phyloP scores from a whole-genome alignment of 2,797 vertebrate genomes.

The Spinus pinus region DNA sequence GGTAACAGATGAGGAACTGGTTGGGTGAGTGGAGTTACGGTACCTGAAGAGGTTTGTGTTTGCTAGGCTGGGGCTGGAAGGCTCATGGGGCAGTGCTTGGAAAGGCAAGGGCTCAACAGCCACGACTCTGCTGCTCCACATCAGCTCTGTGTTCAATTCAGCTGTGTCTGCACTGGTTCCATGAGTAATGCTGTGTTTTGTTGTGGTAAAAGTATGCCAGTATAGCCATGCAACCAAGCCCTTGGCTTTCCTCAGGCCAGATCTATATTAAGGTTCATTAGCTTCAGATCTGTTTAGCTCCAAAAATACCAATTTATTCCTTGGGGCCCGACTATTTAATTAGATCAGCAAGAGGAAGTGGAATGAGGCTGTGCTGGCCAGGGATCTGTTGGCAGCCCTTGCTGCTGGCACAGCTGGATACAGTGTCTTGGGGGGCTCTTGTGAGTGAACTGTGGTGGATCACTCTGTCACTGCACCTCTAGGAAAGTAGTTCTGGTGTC shows the following conservation, averaged over 20 bases:
- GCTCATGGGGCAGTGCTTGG: neutral
- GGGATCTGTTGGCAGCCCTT: neutral
- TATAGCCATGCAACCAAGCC: neutral
- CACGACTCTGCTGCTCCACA: accelerated
- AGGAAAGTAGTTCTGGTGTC: neutral
- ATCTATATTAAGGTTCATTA: neutral
- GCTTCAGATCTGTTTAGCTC: neutral
- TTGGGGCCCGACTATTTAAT: neutral
- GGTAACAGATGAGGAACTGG: neutral
- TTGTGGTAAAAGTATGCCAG: neutral
- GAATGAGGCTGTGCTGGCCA: neutral
- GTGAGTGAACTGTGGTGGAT: accelerated
- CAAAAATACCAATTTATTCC: neutral
- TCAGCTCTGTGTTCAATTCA: neutral
- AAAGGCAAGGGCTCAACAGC: neutral
- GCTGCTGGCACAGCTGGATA: neutral
- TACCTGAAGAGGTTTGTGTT: neutral
- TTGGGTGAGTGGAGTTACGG: accelerated
- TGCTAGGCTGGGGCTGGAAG: neutral
- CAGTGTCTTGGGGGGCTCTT: accelerated
- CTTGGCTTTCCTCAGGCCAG: neutral
- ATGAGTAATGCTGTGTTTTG: neutral
- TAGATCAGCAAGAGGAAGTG: neutral
- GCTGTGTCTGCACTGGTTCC: accelerated
- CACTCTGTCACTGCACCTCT: neutral